Evolutionary conservation across 2,888 invertebrate species (phyloP), one percentile per base, ranked within the genome.

Genomic region (Ormyrus pomaceus): DNA sequence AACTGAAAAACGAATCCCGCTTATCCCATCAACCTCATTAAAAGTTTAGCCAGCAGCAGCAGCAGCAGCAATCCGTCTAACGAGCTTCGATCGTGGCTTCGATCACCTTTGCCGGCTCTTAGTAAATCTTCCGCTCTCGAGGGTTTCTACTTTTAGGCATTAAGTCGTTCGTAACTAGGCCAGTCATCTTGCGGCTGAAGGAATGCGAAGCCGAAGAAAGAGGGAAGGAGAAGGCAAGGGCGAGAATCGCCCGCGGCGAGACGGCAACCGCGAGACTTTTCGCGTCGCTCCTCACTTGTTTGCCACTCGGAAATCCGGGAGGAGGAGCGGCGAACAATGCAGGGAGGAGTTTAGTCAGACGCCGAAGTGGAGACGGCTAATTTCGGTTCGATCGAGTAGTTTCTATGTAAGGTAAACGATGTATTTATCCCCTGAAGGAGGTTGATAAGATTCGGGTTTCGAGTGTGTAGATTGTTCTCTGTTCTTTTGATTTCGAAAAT

Each of bases 71-170:
- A 19, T 19, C 51, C 13, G 9, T n/a, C 51, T 62, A 62, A 46
- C 34, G 9, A 53, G 6, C 9, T 48, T 73, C 48, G 19, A 64
- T 73, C 64, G 73, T 1, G 19, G 34, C 19, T 11, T 6, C 45
- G 11, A 11, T 10, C 48, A 13, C 34, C 11, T 45, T 19, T 19
- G 19, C 19, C 10, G 11, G 13, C 46, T 34, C 13, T 62, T 1
- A 19, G 55, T 46, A 62, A 72, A 55, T 61, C 51, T 72, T 55
- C 1, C 51, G 6, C 45, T 34, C 58, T 73, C 56, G 34, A 68
- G 71, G 13, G 53, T 61, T 58, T 65, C 71, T 72, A 66, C 72
- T 78, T 78, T 78, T 78, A 66, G 72, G 46, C 76, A 6, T 56
- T 46, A 66, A 65, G 71, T 51, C 13, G 7, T 13, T 8, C 19